Evolutionary conservation across 1,140 invertebrate species (phyloP), one percentile per base, ranked within the genome.

Genomic region (Philotrypesis tridentata): DNA sequence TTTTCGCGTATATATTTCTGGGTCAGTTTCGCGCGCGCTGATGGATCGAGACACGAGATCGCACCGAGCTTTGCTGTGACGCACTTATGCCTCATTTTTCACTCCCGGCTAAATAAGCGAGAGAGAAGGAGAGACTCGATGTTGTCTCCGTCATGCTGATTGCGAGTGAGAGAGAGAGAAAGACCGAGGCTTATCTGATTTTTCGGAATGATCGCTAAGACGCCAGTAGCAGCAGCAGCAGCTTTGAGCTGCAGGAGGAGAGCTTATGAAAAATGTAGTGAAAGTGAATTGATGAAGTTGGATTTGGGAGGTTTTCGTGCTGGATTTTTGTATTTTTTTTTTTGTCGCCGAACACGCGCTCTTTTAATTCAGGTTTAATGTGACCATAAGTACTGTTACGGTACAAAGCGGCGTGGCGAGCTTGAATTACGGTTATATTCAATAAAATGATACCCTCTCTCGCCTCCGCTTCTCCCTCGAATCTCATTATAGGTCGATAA

Each of bases 31-130:
- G 31, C 31, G 55, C 63, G 23, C 31, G 55, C 75, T 82, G 80
- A 82, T 77, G 73, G 73, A 82, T 82, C 71, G 73, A n/a, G 73
- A 77, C 75, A 78, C n/a, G 68, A 70, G 68, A 73, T 71, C 43
- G 40, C 63, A 55, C 65, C 37, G 33, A 43, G 83, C 83, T 83
- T 83, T 86, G 65, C 79, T 73, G 83, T 83, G 84, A 87, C 85
- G 85, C 85, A 85, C 60, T n/a, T 14, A 63, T 76, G 33, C 73
- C 72, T 76, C 74, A 78, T 82, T 82, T 71, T 77, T 82, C 80
- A 71, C 60, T 31, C 63, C 48, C 61, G 27, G 40, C 43, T 55
- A 63, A 72, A 82, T 74, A 72, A 63, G 65, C 33, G 33, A 63
- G 65, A 63, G 65, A 67, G 63, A 63, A 48, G 4, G 33, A 63